Percentiles rank a stretch among this genome's conserved stretches.
Conservation (phyloP, 2,797 vertebrate species). For the Eulemur albifrons region DNA sequence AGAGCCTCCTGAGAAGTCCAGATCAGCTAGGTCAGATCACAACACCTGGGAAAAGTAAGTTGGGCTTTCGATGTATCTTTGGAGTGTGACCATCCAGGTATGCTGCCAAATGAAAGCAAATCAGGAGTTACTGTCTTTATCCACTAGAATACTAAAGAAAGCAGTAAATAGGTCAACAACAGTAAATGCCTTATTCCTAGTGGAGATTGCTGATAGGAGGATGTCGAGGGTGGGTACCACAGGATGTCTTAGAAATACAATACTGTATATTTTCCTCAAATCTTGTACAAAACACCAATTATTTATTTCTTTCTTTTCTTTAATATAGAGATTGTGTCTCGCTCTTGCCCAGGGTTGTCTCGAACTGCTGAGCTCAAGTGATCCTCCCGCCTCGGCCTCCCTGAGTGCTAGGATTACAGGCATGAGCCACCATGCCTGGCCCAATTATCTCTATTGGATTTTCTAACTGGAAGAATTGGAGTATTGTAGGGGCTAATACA, state of each 20-base stretch:
- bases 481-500: background rate
- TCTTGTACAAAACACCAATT: background rate
- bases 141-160: background rate
- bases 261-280: background rate
- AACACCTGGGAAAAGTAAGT: background rate
- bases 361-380: too few species aligned
- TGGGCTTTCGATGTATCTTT: background rate
- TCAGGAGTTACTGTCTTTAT: background rate
- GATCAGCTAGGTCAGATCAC: too few species aligned
- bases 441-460: background rate
- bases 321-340: too few species aligned
- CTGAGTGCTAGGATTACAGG: too few species aligned
- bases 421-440: too few species aligned
- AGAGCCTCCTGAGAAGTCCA: background rate
- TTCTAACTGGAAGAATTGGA: background rate
- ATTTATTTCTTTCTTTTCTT: background rate
- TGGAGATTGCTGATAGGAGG: too few species aligned
- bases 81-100: too few species aligned
- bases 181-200: background rate
- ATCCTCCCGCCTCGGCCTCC: too few species aligned
- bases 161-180: too few species aligned
- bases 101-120: background rate
- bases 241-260: background rate
- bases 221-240: too few species aligned
- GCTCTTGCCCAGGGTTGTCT: too few species aligned